Conservation (phyloP, 2,888 invertebrate genomes). For the Heliconius ismenius region DNA sequence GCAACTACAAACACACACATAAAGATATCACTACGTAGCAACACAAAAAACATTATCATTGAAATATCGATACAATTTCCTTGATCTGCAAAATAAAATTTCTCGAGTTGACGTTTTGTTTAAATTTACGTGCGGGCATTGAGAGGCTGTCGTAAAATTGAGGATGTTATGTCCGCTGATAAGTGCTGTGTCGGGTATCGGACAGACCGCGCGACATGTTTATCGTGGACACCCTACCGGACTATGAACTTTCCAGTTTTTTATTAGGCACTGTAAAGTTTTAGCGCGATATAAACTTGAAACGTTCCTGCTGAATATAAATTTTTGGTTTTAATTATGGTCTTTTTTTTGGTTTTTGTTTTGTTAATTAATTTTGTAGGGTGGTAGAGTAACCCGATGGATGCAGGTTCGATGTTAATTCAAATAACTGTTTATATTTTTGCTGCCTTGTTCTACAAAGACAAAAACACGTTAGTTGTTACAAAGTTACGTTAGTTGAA, state of each 20-base stretch:
- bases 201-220: constrained; percentile 74
- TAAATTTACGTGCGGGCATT: constrained; percentile 72
- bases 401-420: not conserved
- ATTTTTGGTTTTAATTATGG: constrained; percentile 19
- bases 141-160: constrained; percentile 77
- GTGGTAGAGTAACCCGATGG: not conserved
- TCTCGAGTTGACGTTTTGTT: constrained; percentile 71
- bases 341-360: not conserved
- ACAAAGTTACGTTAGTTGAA: not conserved
- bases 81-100: constrained; percentile 80
- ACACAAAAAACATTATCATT: constrained; percentile 74
- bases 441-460: not conserved
- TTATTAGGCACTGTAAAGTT: constrained; percentile 44
- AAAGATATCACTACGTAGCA: constrained; percentile 70
- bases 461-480: too few relatives aligned
- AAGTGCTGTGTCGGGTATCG: constrained; percentile 74
- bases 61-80: constrained; percentile 80
- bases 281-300: constrained; percentile 33
- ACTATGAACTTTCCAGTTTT: constrained; percentile 62
- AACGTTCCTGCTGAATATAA: constrained; percentile 19
- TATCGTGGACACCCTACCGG: constrained; percentile 78
- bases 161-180: constrained; percentile 78
- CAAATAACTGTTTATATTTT: not conserved
- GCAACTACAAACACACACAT: constrained; percentile 64
- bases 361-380: not conserved